Evolutionary conservation across 2,113 vertebrate genomes (phyloP), one percentile per base, ranked within the genome.

Genomic region (Passer montanus): DNA sequence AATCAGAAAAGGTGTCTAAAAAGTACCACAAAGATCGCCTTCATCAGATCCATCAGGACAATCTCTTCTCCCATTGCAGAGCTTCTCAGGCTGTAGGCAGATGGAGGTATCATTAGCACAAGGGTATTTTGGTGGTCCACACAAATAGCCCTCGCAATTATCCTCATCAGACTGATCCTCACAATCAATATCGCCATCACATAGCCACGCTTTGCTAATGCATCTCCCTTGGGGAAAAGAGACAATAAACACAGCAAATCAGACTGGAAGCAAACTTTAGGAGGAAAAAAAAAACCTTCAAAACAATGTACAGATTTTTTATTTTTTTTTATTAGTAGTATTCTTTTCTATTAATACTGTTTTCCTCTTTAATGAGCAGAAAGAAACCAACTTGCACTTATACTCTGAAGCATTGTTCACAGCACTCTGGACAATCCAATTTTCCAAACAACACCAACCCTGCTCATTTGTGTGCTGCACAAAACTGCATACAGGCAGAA

Each of bases 151-250:
- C 96, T 99, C 98, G 82, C 99, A 99, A 44, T 98, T 98, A 87
- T 99, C 98, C 96, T 99, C 99, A 87, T 99, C 99, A 15, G 99
- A 99, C 60, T 98, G 99, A 98, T 99, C 99, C 96, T 99, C 99
- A 94, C 99, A 99, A 97, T 99, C 99, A 31, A 99, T 98, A 97
- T 99, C 99, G 60, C 99, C 99, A 92, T 99, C 99, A 96, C 99
- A 99, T 18, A 99, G 98, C 99, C 99, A 99, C 73, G 98, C 99
- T 97, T 99, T 99, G 97, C 99, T 99, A 98, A 99, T 99, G 94
- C 99, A 99, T 97, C 99, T 99, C 97, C 99, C 99, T 99, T 97
- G 88, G 97, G 95, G 89, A 95, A 95, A 98, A 97, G 70, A 98
- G 90, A 98, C 96, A 97, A 78, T 89, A 79, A 80, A 95, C 75